Base-by-base conservation (phyloP, 2,888 invertebrate species). In the Dryadula phaetusa region DNA sequence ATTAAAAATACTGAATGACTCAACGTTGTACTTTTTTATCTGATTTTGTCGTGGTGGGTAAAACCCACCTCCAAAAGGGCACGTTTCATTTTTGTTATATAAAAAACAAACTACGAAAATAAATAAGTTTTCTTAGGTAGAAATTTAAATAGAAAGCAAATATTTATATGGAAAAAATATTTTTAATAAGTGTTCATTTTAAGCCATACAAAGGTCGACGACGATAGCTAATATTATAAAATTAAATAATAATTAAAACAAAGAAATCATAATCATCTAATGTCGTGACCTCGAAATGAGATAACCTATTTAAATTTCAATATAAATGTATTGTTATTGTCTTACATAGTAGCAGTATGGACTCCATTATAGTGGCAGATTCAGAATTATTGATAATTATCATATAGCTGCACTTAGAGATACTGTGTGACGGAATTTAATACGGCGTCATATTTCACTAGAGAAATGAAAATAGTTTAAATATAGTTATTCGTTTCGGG, bases 241-340 rank as follows among this genome's bases (percentile, higher is more conserved):
- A 60, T 60, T 60, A 60, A 60, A 52, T 52, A 42, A 58, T 28
- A 60, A 44, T 44, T 60, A 60, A 60, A 28, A 32, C 42, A 60
- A 60, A 44, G 42, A 60, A 44, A 28, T 60, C 32, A 28, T 44
- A 60, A 56, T 56, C 22, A 18, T 12, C 56, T 56, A 40, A 40
- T 56, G 56, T 25, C 32, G 32, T 25, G 60, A 60, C 60, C 60
- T 60, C 60, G 14, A 14, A 32, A 42, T 44, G 28, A 42, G 60
- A 60, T 60, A 60, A 44, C 60, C 60, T 42, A 56, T 56, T 37
- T 56, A 44, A 44, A 60, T 44, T 58, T 44, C 16, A 42, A 44
- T 28, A 44, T 60, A 28, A 44, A 18, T 53, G n/a, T 28, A 32
- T 44, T 44, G 12, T 42, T 18, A 42, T 25, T 60, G 20, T 60